Percentiles rank a stretch among this genome's conserved stretches.
These are phyloP conservation scores for Meloidogyne floridensis DNA, from an alignment of 1,140 invertebrate genomes.

Conservation along the genomic window DNA sequence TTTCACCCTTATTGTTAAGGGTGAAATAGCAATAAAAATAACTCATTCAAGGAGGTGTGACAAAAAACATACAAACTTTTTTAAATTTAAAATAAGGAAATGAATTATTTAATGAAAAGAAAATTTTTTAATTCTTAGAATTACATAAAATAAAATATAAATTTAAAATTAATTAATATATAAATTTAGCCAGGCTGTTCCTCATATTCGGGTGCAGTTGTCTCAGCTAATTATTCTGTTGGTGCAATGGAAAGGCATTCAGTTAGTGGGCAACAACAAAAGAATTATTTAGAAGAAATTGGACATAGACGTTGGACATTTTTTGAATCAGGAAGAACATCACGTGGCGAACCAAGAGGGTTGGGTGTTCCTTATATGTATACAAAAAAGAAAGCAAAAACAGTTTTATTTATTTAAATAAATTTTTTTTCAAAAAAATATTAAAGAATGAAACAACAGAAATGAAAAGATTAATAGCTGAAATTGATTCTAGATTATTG, in stretches of 20 bases:
- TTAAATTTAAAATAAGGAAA: too few relatives aligned
- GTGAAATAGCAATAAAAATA: too few relatives aligned
- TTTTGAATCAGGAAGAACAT: constrained; percentile 57
- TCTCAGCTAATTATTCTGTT: not conserved
- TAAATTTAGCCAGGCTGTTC: not conserved
- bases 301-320: constrained; percentile 55
- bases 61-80: too few relatives aligned
- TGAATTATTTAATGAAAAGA: too few relatives aligned
- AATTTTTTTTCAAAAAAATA: constrained; percentile 24
- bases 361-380: constrained; percentile 57
- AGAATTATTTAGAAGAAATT: constrained; percentile 25
- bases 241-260: not conserved
- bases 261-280: constrained; percentile 7
- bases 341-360: constrained; percentile 54
- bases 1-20: too few relatives aligned
- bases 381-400: constrained; percentile 41
- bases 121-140: not conserved
- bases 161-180: not conserved
- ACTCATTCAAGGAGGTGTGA: too few relatives aligned
- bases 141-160: too few relatives aligned
- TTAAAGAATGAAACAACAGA: constrained; percentile 59
- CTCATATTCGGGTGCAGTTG: not conserved
- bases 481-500: constrained; percentile 53
- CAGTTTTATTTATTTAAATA: constrained; percentile 34
- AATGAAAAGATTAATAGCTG: constrained; percentile 52